These are phyloP conservation scores for Sycobia sp. DNA, from an alignment of 1,140 invertebrate genomes.

Conservation along the genomic window DNA sequence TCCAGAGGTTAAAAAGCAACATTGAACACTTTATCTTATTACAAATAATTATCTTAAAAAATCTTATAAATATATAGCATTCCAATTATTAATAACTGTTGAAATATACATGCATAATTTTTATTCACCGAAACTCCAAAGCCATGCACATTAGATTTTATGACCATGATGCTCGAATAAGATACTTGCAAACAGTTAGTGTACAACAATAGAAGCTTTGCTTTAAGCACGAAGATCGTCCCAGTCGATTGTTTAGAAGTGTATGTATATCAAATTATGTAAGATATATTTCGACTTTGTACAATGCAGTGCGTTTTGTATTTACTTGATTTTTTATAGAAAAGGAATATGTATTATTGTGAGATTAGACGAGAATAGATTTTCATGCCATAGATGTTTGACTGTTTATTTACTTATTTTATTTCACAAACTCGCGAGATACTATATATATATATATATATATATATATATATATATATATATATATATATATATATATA, in stretches of 20 bases:
- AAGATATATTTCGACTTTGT: too few relatives aligned
- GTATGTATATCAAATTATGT: too few relatives aligned
- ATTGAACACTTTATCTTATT: too few relatives aligned
- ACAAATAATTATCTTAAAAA: not conserved
- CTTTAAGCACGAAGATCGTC: conserved; percentile 53
- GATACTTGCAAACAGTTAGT: conserved; percentile 4
- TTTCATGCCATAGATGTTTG: too few relatives aligned
- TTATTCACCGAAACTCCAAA: not conserved
- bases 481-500: too few relatives aligned
- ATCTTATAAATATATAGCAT: not conserved
- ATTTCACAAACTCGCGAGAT: too few relatives aligned
- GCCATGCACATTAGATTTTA: conserved; percentile 27
- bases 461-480: too few relatives aligned
- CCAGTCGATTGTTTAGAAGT: conserved; percentile 41
- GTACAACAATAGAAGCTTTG: conserved; percentile 39
- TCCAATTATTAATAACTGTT: not conserved
- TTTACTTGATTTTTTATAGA: not conserved
- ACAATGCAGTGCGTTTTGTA: conserved; percentile 6
- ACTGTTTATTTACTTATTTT: too few relatives aligned
- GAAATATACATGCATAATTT: conserved; percentile 16
- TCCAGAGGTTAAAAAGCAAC: too few relatives aligned
- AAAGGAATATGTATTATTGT: not conserved
- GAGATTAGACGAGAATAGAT: too few relatives aligned
- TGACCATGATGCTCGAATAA: conserved; percentile 1
- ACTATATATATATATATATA: too few relatives aligned